Percentiles rank a stretch among this genome's conserved stretches.
These are phyloP conservation scores for Lasiurus borealis DNA, from an alignment of 2,113 vertebrate species.

Conservation along the genomic window DNA sequence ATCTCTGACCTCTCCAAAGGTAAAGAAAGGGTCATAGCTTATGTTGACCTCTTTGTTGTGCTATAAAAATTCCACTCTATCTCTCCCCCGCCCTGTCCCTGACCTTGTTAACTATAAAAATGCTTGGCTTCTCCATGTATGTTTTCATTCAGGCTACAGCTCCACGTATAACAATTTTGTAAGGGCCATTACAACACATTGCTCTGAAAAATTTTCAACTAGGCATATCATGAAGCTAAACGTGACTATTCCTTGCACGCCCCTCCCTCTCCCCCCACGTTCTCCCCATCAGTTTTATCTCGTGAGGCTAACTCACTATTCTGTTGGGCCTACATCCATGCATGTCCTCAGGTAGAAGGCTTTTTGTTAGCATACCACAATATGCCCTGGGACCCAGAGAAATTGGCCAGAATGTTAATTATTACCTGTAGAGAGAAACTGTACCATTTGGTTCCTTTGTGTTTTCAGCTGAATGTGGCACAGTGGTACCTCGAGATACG, in stretches of 20 bases:
- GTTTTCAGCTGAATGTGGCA: conserved; percentile 75
- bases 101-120: background rate
- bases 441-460: conserved; percentile 80
- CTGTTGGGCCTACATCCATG: conserved; percentile 29
- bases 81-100: background rate
- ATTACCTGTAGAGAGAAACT: conserved; percentile 79
- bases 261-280: background rate
- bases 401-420: conserved; percentile 79
- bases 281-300: conserved; percentile 8
- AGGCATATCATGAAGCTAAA: conserved; percentile 34
- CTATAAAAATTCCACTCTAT: background rate
- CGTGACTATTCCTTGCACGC: background rate
- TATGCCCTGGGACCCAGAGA: conserved; percentile 62
- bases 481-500: no score
- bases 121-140: background rate
- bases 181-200: background rate
- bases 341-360: background rate
- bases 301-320: conserved; percentile 39
- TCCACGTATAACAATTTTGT: background rate
- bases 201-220: background rate
- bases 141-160: background rate
- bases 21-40: background rate
- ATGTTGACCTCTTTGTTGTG: background rate
- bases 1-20: background rate
- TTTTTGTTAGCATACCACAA: conserved; percentile 55